Conservation (phyloP, 37 sponge, comb jelly and placozoan species). For the Dysidea cf. avara region DNA sequence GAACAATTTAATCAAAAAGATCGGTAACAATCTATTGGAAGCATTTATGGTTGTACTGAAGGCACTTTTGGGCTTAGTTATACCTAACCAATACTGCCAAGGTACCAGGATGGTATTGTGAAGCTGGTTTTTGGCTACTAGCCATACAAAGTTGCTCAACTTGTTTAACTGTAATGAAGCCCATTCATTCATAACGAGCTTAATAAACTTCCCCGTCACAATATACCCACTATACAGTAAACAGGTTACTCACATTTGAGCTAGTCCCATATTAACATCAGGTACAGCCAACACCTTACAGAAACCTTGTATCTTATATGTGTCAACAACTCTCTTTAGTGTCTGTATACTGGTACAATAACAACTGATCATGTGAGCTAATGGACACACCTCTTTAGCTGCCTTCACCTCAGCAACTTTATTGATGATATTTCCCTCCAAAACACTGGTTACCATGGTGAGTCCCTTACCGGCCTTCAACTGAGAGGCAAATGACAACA, state of each 20-base stretch:
- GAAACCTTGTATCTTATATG: conserved; percentile 86
- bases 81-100: no score
- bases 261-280: conserved; percentile 53
- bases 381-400: conserved; percentile 55
- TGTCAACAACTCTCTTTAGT: conserved; percentile 63
- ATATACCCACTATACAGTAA: no score
- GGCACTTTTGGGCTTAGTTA: no score
- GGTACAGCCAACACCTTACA: conserved; percentile 67
- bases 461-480: conserved; percentile 96
- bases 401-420: conserved; percentile 61
- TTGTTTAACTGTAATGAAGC: no score
- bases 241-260: conserved; percentile 48
- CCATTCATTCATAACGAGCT: no score
- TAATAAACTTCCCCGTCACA: no score
- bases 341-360: conserved; percentile 26
- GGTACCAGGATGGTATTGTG: no score
- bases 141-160: no score
- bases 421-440: conserved; percentile 66
- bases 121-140: no score
- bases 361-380: background rate
- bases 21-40: no score
- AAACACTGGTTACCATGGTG: conserved; percentile 69
- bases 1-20: no score
- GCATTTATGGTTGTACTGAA: no score
- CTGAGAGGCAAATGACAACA: conserved; percentile 90